Evolutionary conservation across 2,888 invertebrate genomes (phyloP).

Genomic region (Lasius platythorax): DNA sequence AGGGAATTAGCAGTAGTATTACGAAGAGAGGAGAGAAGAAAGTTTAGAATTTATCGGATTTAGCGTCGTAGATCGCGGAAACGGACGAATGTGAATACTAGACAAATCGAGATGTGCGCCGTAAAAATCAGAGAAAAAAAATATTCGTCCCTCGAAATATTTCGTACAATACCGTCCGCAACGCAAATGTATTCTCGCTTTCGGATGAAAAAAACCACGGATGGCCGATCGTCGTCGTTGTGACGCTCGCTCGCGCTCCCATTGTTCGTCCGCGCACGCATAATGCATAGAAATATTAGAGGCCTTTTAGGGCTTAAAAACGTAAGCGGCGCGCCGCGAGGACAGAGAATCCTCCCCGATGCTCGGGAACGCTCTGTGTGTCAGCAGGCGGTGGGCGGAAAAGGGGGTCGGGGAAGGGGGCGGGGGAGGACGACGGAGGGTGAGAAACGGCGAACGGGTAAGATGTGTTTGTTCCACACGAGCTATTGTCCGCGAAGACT

Average conservation of each 20-base stretch:
- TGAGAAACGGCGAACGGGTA: slow-evolving; percentile 78
- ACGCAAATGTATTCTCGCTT: slow-evolving; percentile 8
- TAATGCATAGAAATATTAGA: slow-evolving; percentile 62
- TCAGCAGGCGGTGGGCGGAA: slow-evolving; percentile 52
- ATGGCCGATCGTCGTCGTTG: slow-evolving; percentile 55
- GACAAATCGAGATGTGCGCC: slow-evolving; percentile 28
- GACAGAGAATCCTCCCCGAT: slow-evolving; percentile 59
- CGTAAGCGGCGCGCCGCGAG: slow-evolving; percentile 64
- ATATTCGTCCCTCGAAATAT: neutral
- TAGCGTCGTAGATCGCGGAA: slow-evolving; percentile 34
- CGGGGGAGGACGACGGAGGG: slow-evolving; percentile 61
- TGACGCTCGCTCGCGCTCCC: slow-evolving; percentile 53
- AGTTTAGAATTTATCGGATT: slow-evolving; percentile 59
- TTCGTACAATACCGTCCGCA: slow-evolving; percentile 30
- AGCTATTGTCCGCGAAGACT: slow-evolving; percentile 84
- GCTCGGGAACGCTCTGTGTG: slow-evolving; percentile 53
- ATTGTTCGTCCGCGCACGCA: slow-evolving; percentile 63
- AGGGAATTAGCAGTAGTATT: neutral
- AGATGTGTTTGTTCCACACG: slow-evolving; percentile 85
- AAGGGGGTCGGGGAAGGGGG: neutral
- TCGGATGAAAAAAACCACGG: slow-evolving; percentile 55
- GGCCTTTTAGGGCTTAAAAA: slow-evolving; percentile 72
- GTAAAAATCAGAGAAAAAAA: slow-evolving; percentile 27
- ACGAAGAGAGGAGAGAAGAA: neutral
- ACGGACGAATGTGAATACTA: neutral